Evolutionary conservation across 1,140 invertebrate genomes (phyloP), one percentile per base, ranked within the genome.

Genomic region (Danaus melanippus): DNA sequence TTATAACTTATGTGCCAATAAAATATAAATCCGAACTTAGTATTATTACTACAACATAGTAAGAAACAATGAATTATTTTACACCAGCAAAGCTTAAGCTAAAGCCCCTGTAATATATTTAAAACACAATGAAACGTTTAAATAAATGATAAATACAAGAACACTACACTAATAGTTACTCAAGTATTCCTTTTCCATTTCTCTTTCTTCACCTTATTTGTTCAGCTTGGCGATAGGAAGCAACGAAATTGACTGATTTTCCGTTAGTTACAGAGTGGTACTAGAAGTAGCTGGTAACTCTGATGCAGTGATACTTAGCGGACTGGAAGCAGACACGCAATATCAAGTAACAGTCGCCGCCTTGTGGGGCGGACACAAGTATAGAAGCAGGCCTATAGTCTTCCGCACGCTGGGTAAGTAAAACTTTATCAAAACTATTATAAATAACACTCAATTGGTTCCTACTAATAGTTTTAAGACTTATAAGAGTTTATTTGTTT

Each of bases 211-310:
- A 66, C 62, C 60, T 69, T 69, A 67, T 50, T 47, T 51, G 46
- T 46, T 39, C 43, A 40, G 62, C 76, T 69, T 79, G 64, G 46
- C 53, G 61, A 63, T 72, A 71, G 68, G 81, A 68, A 70, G 75
- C 79, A 60, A 75, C 71, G 74, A 81, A 81, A 79, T 79, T 84
- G 83, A 86, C 79, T 84, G 76, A 86, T 82, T 55, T 69, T 67
- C 66, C 84, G 88, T 92, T 92, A 95, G 94, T 95, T 95, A 94
- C 93, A 95, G 93, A 91, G 93, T 95, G 89, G 93, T 95, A 84
- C 90, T 93, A 88, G 91, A 94, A 76, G 93, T 95, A 75, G 94
- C 94, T 59, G 93, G 93, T 55, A 95, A 94, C 86, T 94, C 92
- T 44, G 93, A 94, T 76, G 93, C 93, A 50, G 93, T 95, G 62